Conservation (phyloP, 1,140 invertebrate genomes). For the Drosophila watanabei region DNA sequence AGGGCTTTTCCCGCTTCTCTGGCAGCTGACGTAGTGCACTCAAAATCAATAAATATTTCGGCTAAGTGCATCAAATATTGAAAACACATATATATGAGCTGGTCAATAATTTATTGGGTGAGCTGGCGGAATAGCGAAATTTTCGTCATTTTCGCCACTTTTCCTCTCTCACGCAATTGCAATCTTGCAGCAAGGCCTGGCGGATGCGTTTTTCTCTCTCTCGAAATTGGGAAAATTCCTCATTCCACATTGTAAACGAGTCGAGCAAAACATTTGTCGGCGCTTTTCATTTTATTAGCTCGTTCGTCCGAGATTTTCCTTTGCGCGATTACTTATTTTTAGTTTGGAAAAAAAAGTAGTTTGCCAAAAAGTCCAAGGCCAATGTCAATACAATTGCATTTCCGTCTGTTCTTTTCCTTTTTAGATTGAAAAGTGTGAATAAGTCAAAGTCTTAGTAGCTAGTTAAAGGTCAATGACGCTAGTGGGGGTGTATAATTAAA, state of each 20-base stretch:
- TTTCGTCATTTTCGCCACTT: background rate
- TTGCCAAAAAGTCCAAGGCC: conserved; percentile 75
- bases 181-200: conserved; percentile 24
- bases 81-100: background rate
- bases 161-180: conserved; percentile 15
- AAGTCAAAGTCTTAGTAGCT: conserved; percentile 64
- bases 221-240: conserved; percentile 21
- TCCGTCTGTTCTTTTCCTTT: conserved; percentile 48
- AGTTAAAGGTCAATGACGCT: conserved; percentile 78
- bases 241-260: conserved; percentile 44
- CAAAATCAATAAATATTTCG: conserved; percentile 6
- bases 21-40: background rate
- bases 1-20: conserved; percentile 4
- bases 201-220: conserved; percentile 40
- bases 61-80: background rate
- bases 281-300: conserved; percentile 46
- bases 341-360: conserved; percentile 71
- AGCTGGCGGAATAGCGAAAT: background rate
- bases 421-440: conserved; percentile 29
- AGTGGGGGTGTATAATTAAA: conserved; percentile 40
- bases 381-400: conserved; percentile 75
- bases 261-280: conserved; percentile 54
- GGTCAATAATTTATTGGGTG: conserved; percentile 19
- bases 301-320: conserved; percentile 52
- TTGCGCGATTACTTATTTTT: conserved; percentile 76